Evolutionary conservation across 2,888 invertebrate genomes (phyloP).

Genomic region (Nasonovia ribisnigri): DNA sequence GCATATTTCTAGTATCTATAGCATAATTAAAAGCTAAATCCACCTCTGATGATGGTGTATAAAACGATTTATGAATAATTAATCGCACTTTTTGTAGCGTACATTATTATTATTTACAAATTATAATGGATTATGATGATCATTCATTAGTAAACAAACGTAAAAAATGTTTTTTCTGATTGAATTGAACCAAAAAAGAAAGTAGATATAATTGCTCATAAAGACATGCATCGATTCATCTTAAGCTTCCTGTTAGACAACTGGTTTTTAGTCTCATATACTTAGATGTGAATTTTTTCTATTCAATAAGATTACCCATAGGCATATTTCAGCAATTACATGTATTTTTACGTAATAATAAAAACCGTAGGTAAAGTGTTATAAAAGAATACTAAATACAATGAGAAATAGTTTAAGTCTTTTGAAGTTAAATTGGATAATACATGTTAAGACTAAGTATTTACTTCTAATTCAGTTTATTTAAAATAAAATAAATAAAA

Average conservation of each 20-base stretch:
- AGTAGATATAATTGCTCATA: conserved; percentile 34
- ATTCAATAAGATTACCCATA: background rate
- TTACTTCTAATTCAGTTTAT: background rate
- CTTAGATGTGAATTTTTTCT: background rate
- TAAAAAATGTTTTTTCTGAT: background rate
- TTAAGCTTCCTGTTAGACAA: conserved; percentile 60
- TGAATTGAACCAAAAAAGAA: conserved; percentile 51
- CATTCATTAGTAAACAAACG: background rate
- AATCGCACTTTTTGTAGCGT: background rate
- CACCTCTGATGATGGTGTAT: background rate
- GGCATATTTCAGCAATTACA: background rate
- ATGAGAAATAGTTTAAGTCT: background rate
- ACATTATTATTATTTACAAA: background rate
- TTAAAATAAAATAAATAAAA: background rate
- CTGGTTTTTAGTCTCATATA: conserved; percentile 31
- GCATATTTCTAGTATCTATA: background rate
- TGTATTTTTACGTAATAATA: background rate
- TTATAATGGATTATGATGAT: background rate
- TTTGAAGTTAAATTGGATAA: background rate
- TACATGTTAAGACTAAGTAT: background rate
- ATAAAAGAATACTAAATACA: background rate
- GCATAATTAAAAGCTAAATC: background rate
- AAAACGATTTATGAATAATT: background rate
- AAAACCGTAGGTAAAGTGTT: background rate
- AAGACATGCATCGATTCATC: conserved; percentile 58